Conservation (phyloP, 2,113 vertebrate species). For the Bubo blakistoni region DNA sequence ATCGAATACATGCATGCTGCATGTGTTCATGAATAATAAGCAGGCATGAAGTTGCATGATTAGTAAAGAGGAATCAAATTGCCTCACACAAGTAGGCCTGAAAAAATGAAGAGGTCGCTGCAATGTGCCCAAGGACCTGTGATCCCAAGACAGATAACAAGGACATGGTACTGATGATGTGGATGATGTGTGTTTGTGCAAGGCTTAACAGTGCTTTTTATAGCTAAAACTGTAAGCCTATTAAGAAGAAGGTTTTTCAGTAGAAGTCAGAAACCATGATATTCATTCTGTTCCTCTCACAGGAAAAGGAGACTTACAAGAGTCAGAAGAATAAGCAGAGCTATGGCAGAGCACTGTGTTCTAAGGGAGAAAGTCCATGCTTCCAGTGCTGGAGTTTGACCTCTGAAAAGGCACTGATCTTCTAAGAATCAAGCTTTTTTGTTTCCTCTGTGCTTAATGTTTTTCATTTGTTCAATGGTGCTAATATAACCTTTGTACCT, state of each 20-base stretch:
- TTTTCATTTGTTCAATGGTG: not conserved
- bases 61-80: not conserved
- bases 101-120: not conserved
- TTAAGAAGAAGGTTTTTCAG: not conserved
- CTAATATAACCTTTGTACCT: not conserved
- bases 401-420: not conserved
- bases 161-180: not conserved
- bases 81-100: not conserved
- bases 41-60: not conserved
- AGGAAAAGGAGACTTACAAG: not conserved
- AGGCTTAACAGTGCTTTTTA: not conserved
- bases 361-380: not conserved
- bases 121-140: not conserved
- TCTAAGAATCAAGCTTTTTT: not conserved
- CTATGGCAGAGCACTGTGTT: not conserved
- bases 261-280: not conserved
- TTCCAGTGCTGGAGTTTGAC: not conserved
- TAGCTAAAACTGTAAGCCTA: not conserved
- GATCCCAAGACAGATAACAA: not conserved
- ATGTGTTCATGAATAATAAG: not conserved
- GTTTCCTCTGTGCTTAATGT: not conserved
- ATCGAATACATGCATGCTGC: not conserved
- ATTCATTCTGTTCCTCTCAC: not conserved
- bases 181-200: not conserved
- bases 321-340: not conserved